Evolutionary conservation across 2,797 vertebrate species (phyloP).

Genomic region (Morus bassanus): DNA sequence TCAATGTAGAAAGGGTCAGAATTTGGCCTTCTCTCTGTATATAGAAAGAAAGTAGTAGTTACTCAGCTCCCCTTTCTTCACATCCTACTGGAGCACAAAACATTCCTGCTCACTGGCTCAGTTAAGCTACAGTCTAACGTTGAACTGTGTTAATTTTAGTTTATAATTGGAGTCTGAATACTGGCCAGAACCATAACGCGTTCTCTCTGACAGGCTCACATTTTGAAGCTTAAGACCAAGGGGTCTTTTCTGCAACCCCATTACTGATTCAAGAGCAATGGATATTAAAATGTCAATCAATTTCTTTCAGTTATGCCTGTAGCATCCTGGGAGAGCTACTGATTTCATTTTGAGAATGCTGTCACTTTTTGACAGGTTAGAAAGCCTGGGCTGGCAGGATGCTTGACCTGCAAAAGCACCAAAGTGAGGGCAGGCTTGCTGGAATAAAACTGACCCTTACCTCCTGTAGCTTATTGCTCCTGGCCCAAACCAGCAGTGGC

Average conservation of each 20-base stretch:
- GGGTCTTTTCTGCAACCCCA: neutral
- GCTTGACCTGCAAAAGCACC: neutral
- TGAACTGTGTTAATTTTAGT: neutral
- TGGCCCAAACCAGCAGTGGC: neutral
- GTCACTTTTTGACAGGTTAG: neutral
- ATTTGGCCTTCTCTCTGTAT: neutral
- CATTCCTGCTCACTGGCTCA: neutral
- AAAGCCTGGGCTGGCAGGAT: neutral
- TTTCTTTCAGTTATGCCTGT: slow-evolving; percentile 6
- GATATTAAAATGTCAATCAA: slow-evolving; percentile 7
- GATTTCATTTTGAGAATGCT: neutral
- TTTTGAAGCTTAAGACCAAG: neutral
- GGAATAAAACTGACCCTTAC: neutral
- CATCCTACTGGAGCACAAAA: neutral
- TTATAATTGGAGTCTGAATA: neutral
- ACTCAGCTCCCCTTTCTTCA: neutral
- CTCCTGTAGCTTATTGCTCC: neutral
- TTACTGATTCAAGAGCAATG: neutral
- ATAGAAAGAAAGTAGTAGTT: neutral
- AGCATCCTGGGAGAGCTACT: neutral
- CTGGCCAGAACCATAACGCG: neutral
- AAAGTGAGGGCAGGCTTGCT: neutral
- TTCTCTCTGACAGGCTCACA: neutral
- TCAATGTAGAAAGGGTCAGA: neutral
- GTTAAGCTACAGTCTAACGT: neutral